These are phyloP conservation scores for Cynocephalus volans DNA, from an alignment of 2,113 vertebrate species.

Conservation along the genomic window DNA sequence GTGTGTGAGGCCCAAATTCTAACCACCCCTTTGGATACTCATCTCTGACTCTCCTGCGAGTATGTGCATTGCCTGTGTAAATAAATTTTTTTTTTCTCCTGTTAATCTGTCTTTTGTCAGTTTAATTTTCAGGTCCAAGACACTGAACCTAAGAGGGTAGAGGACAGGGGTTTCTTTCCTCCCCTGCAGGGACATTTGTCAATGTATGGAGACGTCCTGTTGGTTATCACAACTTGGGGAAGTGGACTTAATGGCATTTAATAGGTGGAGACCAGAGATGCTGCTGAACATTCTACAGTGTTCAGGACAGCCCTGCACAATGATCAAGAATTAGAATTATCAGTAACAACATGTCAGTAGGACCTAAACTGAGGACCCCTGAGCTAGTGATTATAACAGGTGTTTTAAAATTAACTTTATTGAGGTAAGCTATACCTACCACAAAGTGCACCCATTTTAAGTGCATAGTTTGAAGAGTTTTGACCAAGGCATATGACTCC, in stretches of 20 bases:
- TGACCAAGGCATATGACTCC: fast-evolving
- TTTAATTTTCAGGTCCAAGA: not conserved
- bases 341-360: not conserved
- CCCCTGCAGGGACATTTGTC: not conserved
- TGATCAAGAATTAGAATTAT: too few species aligned
- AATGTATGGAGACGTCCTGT: not conserved
- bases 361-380: not conserved
- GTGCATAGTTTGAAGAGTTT: not conserved
- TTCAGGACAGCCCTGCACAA: too few species aligned
- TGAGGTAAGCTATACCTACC: not conserved
- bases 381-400: not conserved
- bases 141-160: not conserved
- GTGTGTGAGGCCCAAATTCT: not conserved
- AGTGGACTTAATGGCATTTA: not conserved
- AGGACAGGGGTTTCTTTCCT: not conserved
- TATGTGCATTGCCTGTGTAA: fast-evolving
- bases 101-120: not conserved
- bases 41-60: not conserved
- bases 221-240: fast-evolving
- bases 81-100: not conserved
- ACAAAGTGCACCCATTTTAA: not conserved
- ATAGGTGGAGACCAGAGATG: too few species aligned
- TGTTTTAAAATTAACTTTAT: not conserved
- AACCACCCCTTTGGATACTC: not conserved
- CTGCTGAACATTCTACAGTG: not conserved